phyloP scores from a whole-genome alignment of 2,888 invertebrate species.

The Lycophotia porphyrea region DNA sequence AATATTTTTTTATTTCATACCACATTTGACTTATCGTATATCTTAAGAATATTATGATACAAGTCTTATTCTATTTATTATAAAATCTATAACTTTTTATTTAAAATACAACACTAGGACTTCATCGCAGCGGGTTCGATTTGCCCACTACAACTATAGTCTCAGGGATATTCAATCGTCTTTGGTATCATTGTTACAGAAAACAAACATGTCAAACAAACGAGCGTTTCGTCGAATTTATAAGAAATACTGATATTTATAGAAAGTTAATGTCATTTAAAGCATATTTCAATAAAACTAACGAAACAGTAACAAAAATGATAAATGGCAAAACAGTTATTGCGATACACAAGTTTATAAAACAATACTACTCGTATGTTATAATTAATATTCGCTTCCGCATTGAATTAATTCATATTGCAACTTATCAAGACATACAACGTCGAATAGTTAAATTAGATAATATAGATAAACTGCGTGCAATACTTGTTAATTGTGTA shows the following conservation, averaged over 20 bases:
- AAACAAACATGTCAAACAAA: constrained; percentile 79
- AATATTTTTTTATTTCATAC: constrained; percentile 83
- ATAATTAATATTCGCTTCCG: constrained; percentile 54
- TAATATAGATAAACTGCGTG: constrained; percentile 47
- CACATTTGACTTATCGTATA: constrained; percentile 78
- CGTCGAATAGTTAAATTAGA: constrained; percentile 36
- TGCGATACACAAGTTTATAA: constrained; percentile 68
- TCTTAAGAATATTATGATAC: constrained; percentile 85
- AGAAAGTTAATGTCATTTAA: constrained; percentile 85
- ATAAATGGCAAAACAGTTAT: constrained; percentile 80
- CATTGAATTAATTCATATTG: constrained; percentile 38
- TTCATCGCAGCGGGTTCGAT: constrained; percentile 74
- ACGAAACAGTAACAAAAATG: constrained; percentile 84
- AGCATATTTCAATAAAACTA: constrained; percentile 86
- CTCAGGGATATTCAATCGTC: constrained; percentile 89
- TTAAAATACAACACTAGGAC: constrained; percentile 82
- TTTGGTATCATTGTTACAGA: constrained; percentile 89
- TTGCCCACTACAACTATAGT: constrained; percentile 77
- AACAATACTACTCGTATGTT: constrained; percentile 59
- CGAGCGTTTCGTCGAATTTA: constrained; percentile 71
- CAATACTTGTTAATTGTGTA: constrained; percentile 62
- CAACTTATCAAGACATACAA: constrained; percentile 44
- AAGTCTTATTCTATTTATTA: constrained; percentile 83
- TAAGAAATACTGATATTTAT: constrained; percentile 86
- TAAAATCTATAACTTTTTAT: constrained; percentile 85